Evolutionary conservation across 1,140 invertebrate genomes (phyloP), one percentile per base, ranked within the genome.

Genomic region (Paramacrobiotus metropolitanus): DNA sequence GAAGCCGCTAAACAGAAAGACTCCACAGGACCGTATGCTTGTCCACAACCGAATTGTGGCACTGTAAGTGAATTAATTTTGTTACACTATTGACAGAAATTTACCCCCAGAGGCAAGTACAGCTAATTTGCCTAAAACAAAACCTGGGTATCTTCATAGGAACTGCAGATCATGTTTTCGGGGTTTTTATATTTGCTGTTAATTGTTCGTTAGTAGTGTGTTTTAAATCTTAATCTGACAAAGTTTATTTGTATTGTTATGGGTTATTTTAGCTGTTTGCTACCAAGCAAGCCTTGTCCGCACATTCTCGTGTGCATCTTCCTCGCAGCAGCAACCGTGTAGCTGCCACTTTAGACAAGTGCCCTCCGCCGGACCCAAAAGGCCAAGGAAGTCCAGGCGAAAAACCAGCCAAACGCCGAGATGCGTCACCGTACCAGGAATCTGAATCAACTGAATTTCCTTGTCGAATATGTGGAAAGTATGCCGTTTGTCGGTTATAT

Each of bases 391-490:
- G n/a, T n/a, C 21, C 29, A 30, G 60, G 44, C 60, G 24, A 29
- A 28, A 29, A 62, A 9, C 59, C 40, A 59, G 28, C 21, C 34
- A 59, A 62, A 65, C 62, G 61, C 65, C 18, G 28, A 62, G 40
- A 62, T 29, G 59, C 45, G n/a, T n/a, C n/a, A n/a, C n/a, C n/a
- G n/a, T n/a, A n/a, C n/a, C n/a, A n/a, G n/a, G n/a, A n/a, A n/a
- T 70, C 73, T 55, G 69, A 73, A 60, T 66, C 69, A 62, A 66
- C 66, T 29, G 68, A 80, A 68, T 83, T 85, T 76, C 88, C 89
- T 68, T 94, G 90, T 81, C 90, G 89, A 80, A 83, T 93, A 73
- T 94, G 90, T 83, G 87, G 87, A 80, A 92, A 91, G 88, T 92
- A 86, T 86, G 87, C 87, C 9, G 21, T n/a, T n/a, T n/a, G n/a